Base-by-base conservation (phyloP, 2,113 vertebrate genomes). In the Corythornis cristatus region DNA sequence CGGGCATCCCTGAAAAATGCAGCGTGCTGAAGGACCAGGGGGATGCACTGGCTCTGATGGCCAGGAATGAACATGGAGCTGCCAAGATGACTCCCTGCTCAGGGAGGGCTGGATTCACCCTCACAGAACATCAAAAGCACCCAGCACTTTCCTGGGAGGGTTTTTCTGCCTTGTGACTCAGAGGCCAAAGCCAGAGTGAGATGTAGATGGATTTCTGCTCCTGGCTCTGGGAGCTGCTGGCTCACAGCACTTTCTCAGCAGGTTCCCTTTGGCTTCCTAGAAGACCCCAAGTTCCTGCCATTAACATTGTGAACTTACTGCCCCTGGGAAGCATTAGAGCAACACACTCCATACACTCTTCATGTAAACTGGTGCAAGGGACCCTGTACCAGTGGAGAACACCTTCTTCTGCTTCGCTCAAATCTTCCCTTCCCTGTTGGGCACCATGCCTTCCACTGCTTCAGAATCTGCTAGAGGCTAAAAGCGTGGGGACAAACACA, bases 291-390 rank as follows among this genome's bases (percentile, higher is more conserved):
- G 50, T 35, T 78, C 56, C 33, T 79, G n/a, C 26, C 62, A 22
- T 37, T 60, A 54, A 19, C 19, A 23, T 4, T 22, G 56, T 46
- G 67, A 29, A 14, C 42, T 50, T 58, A 13, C 31, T 70, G 61
- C 56, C 56, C 40, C 0, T 31, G 26, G 40, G 31, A 71, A 66
- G 29, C 2, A 2, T 14, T 29, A 33, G 9, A 76, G 42, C 21
- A 46, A 54, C 9, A 31, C 20, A 15, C 20, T 7, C 60, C 25
- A 12, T 0, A 0, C 12, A 2, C 26, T 29, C 54, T 11, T 26
- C 5, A 1, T 6, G 21, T 26, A 21, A 70, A 15, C n/a, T 57
- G 35, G 50, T 51, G 48, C 28, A 25, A 67, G 50, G 37, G 57
- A 64, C 4, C 7, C 13, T 54, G 23, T 25, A 6, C 6, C 46